Evolutionary conservation across 2,888 invertebrate species (phyloP).

Genomic region (Pyrochroa serraticornis): DNA sequence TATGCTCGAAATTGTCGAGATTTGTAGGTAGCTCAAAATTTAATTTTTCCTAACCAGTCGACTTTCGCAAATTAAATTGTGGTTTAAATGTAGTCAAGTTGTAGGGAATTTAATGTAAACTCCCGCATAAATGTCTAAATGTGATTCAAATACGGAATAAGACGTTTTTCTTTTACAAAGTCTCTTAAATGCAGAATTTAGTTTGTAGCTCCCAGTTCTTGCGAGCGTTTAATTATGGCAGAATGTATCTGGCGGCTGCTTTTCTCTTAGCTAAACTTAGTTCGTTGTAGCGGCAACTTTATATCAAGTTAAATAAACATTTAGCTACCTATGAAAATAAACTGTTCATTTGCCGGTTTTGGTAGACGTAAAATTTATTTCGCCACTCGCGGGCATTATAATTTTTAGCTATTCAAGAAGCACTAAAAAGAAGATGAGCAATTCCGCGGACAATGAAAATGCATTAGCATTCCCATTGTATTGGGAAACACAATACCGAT

Average conservation of each 20-base stretch:
- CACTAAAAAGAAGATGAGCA: conserved; percentile 30
- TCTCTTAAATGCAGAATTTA: conserved; percentile 28
- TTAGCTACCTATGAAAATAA: conserved; percentile 31
- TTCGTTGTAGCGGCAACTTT: conserved; percentile 29
- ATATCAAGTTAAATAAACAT: conserved; percentile 36
- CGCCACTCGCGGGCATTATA: conserved; percentile 6
- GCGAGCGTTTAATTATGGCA: conserved; percentile 32
- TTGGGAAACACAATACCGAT: conserved; percentile 31
- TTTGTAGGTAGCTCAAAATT: too few species aligned
- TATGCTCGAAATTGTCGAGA: too few species aligned
- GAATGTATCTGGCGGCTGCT: conserved; percentile 28
- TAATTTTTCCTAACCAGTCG: too few species aligned
- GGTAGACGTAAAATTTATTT: conserved; percentile 8
- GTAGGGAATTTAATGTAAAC: conserved; percentile 9
- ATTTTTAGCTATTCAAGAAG: conserved; percentile 16
- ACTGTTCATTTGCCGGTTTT: conserved; percentile 18
- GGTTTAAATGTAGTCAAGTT: too few species aligned
- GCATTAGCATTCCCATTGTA: conserved; percentile 27
- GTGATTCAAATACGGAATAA: conserved; percentile 23
- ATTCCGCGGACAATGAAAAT: conserved; percentile 32
- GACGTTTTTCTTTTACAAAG: conserved; percentile 22
- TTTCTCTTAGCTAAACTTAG: conserved; percentile 22
- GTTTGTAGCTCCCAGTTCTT: conserved; percentile 26
- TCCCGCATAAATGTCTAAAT: conserved; percentile 19
- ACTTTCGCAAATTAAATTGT: too few species aligned